Evolutionary conservation across 1,140 invertebrate genomes (phyloP), one percentile per base, ranked within the genome.

Genomic region (Drosophila persimilis): DNA sequence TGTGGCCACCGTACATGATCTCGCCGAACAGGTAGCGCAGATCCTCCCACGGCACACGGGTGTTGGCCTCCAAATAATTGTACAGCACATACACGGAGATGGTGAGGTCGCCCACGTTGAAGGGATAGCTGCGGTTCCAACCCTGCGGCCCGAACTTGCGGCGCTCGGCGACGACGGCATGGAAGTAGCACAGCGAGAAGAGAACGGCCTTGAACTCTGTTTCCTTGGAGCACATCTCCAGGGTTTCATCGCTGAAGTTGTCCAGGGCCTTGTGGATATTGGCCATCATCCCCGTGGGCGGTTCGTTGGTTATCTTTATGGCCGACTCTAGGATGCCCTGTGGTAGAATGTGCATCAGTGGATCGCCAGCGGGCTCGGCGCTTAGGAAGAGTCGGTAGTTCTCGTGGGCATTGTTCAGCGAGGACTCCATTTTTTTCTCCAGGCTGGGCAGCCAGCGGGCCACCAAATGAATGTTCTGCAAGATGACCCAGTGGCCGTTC

Each of bases 1-100:
- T 98, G 90, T 98, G 97, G 1, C 98, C 98, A 9, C 98, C 97
- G 84, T 99, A 99, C 97, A 98, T 98, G 64, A 98, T 98, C 92
- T 99, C 97, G 0, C 97, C 98, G 91, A 98, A 98, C 2, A 98
- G 92, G 91, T 98, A 98, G 5, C 97, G 93, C 55, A 99, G 92
- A 93, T 98, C 97, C 90, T 98, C 97, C 96, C 97, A 98, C 0
- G 97, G 97, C 11, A 98, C 94, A 56, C 95, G 94, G 15, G 94
- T 95, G 91, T 97, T 98, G 48, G 95, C 95, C 90, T 99, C 97
- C 80, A 99, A 92, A 92, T 99, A 99, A 92, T 99, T 99, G 89
- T 95, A 96, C 2, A 99, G 88, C 0, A 99, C 98, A 86, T 96
- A 96, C 1, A 97, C 95, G 88, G 97, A 97, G 60, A 98, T 99